These are phyloP conservation scores for Pelodytes ibericus DNA, from an alignment of 2,797 vertebrate species.

Conservation along the genomic window DNA sequence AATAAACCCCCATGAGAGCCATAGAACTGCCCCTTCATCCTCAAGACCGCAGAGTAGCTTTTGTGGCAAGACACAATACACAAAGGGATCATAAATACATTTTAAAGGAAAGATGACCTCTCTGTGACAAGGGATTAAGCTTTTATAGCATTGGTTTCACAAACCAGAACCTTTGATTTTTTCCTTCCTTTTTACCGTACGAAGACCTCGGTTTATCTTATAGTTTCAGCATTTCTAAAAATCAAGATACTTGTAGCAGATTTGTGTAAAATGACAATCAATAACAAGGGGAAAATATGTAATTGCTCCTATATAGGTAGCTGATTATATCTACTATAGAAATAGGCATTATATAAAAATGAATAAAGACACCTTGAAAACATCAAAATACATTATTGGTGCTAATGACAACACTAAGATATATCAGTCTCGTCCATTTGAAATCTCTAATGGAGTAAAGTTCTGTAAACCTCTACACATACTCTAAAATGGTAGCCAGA, in stretches of 20 bases:
- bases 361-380: too few species aligned
- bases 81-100: conserved; percentile 69
- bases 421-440: too few species aligned
- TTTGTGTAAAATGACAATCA: background rate
- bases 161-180: conserved; percentile 63
- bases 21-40: conserved; percentile 62
- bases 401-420: too few species aligned
- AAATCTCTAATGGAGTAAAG: too few species aligned
- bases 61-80: conserved; percentile 71
- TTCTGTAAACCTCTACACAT: too few species aligned
- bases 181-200: conserved; percentile 18
- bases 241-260: background rate
- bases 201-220: background rate
- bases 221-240: background rate
- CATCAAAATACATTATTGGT: too few species aligned
- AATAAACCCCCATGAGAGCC: conserved; percentile 68
- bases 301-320: too few species aligned
- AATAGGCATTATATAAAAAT: too few species aligned
- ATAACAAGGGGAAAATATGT: background rate
- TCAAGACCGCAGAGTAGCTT: conserved; percentile 61
- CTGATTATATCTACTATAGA: too few species aligned
- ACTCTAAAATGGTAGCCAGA: too few species aligned
- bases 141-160: conserved; percentile 68
- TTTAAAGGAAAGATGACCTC: conserved; percentile 68
- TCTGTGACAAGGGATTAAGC: conserved; percentile 66